Evolutionary conservation across 2,888 invertebrate genomes (phyloP), one percentile per base, ranked within the genome.

Genomic region (Tinea semifulvella): DNA sequence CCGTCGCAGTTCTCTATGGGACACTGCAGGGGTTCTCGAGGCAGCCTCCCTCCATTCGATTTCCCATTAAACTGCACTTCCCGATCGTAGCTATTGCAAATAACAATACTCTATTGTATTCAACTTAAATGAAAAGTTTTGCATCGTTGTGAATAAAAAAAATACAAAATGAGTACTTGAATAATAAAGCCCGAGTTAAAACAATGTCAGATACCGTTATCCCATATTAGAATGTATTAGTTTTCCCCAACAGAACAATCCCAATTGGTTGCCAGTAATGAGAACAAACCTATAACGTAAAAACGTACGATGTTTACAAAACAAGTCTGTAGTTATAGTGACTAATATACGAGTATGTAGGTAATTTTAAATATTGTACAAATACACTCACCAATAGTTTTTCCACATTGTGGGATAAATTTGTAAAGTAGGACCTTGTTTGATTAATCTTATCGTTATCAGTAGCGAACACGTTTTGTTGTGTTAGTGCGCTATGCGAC

Each of bases 1-100:
- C 92, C 92, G 83, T 92, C 92, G 84, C 92, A 93, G 82, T 83
- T 83, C 65, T 83, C 82, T 57, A 90, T 90, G 51, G 91, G 92
- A 68, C 92, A 92, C 80, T 90, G 89, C 71, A 91, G 85, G 68
- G 89, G 84, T 81, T 89, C 89, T 81, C 87, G 87, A 65, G 85
- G 84, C 67, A 11, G 2, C 25, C 5, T 22, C 88, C 88, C 65
- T 87, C 85, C 61, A 56, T 70, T 63, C 59, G 66, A 58, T 63
- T 67, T 69, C 57, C 66, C 75, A 60, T 65, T 67, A 71, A 63
- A 66, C 55, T 18, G 36, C 18, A 74, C 73, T 54, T 76, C 74
- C 51, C 68, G 70, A 48, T 63, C 65, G 56, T 61, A 70, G 66
- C 72, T 77, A 73, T 54, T 60, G 56, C 60, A 56, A 67, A 31